Evolutionary conservation across 2,113 vertebrate species (phyloP).

Genomic region (Pygoscelis antarcticus): DNA sequence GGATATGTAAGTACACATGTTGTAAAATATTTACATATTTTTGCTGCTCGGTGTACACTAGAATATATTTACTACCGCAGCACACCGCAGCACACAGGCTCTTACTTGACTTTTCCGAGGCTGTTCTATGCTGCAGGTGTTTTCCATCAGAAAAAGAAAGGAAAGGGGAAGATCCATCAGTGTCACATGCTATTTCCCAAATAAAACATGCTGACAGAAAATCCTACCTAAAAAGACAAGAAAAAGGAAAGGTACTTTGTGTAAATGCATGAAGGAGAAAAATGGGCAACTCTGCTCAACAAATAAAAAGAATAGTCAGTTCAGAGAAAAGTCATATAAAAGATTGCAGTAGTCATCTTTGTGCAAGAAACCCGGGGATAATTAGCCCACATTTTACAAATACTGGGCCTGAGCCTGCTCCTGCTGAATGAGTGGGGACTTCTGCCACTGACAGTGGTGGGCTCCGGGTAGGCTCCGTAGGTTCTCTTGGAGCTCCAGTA

Average conservation of each 20-base stretch:
- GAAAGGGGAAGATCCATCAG: slow-evolving; percentile 13
- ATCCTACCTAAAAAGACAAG: background rate
- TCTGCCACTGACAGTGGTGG: background rate
- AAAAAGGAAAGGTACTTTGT: slow-evolving; percentile 14
- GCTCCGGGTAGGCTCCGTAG: fast-evolving
- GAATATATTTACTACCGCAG: background rate
- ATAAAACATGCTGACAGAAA: slow-evolving; percentile 27
- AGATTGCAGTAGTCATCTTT: slow-evolving; percentile 6
- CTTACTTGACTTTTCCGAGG: slow-evolving; percentile 23
- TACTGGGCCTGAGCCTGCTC: background rate
- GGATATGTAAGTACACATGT: background rate
- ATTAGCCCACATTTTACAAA: background rate
- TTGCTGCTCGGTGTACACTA: slow-evolving; percentile 16
- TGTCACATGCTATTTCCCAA: slow-evolving; percentile 11
- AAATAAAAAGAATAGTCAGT: background rate
- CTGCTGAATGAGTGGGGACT: background rate
- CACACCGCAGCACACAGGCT: background rate
- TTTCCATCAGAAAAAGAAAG: slow-evolving; percentile 29
- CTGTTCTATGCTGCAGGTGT: slow-evolving; percentile 23
- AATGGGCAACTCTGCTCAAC: background rate
- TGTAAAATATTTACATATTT: slow-evolving; percentile 71
- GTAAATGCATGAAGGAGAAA: background rate
- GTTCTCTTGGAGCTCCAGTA: background rate
- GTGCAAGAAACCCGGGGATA: background rate
- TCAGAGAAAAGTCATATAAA: slow-evolving; percentile 2